Evolutionary conservation across 2,113 vertebrate species (phyloP), one percentile per base, ranked within the genome.

Genomic region (Mormoops blainvillei): DNA sequence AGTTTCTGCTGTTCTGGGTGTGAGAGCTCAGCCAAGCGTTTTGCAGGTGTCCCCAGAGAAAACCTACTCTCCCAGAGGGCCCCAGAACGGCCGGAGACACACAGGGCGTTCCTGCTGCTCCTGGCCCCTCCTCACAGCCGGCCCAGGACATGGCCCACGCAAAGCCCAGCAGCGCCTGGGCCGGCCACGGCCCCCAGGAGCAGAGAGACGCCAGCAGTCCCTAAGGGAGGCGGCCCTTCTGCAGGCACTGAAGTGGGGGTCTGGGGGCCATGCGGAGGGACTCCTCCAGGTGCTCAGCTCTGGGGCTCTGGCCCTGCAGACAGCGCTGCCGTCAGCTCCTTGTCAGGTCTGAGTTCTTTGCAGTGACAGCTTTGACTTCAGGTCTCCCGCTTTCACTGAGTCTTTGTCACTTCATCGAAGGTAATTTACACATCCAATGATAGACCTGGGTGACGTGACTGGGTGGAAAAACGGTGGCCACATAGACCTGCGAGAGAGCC

Each of bases 361-460:
- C 92, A 45, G 74, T 4, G 56, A 96, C 54, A 90, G 92, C 68
- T 95, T 92, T 96, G 95, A 95, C 95, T 96, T 94, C 61, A 68
- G 61, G 65, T 84, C 31, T 68, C 58, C 84, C 91, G 71, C 80
- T 88, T 83, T 96, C 91, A 97, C 89, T 91, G 90, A 95, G 50
- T 92, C 74, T 20, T 91, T 96, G 94, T 94, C 95, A 90, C 88
- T 92, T 71, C 80, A 73, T 80, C 56, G 76, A 95, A 80, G 84
- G 84, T 50, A 96, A 95, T 96, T 97, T 87, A 67, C 71, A 96
- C 76, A 81, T 87, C 67, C 89, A 84, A 28, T 80, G 92, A 93
- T 65, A 90, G 73, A 92, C 3, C 1, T 16, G 9, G 36, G 80
- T 56, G 81, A 61, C 26, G 19, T 13, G 26, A 43, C 31, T 26